Evolutionary conservation across 1,140 invertebrate species (phyloP), one percentile per base, ranked within the genome.

Genomic region (Mylabris phalerata): DNA sequence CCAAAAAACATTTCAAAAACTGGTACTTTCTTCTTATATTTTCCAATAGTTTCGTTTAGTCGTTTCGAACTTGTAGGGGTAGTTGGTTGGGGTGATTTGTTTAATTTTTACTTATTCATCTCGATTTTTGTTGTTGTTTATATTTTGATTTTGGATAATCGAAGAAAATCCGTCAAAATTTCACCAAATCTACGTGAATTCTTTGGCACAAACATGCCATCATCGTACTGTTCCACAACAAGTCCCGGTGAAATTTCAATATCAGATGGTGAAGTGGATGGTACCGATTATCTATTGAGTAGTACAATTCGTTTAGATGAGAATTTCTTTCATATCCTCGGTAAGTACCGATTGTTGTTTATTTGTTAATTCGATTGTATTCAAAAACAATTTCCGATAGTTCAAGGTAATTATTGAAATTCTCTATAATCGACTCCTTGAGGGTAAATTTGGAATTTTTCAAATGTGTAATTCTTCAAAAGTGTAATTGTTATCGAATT

Each of bases 231-330:
- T 61, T 42, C 9, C 10, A 68, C 69, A 2, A 56, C 63, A 13
- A 71, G 67, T 66, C 70, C 71, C 7, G 70, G 67, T 19, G 71
- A 70, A 54, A 67, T 72, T 11, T 71, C 69, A 5, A 66, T 71
- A 49, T 74, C 71, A 4, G 73, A 74, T 60, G 65, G 76, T 57
- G 80, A 82, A 71, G 68, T 82, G 64, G 80, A 82, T 68, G 79
- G 79, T 54, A 78, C 79, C 0, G 80, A 81, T 65, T 82, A 80
- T 69, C 73, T 82, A 47, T 75, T 81, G n/a, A 80, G 79, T 48
- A 80, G 79, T 46, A 80, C 79, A 3, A 80, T 81, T 66, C 72
- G 78, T 60, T 60, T 81, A 39, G 79, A 82, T 52, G 80, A 82
- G 56, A 78, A 75, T 62, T 80, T 80, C 73, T 75, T 82, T 56